phyloP scores from a whole-genome alignment of 2,888 invertebrate genomes.

The Leucophenga maculata region DNA sequence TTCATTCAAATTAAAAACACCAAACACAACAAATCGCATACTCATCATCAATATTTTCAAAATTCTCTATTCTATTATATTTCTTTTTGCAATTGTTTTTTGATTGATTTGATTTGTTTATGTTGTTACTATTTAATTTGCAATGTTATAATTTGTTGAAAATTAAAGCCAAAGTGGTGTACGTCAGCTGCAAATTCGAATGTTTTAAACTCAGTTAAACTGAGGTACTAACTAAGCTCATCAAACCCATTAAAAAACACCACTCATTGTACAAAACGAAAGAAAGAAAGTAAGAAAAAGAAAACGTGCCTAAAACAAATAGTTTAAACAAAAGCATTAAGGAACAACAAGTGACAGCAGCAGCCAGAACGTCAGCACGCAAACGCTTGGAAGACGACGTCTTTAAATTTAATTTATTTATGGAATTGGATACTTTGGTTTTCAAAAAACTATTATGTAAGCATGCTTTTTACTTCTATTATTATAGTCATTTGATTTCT shows the following conservation, averaged over 20 bases:
- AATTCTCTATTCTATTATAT: not conserved
- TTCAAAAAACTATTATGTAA: conserved; percentile 68
- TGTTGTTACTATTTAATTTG: too few relatives aligned
- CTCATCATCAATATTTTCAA: not conserved
- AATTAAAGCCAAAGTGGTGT: too few relatives aligned
- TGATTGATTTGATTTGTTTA: not conserved
- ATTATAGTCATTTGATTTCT: conserved; percentile 32
- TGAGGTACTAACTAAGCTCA: not conserved
- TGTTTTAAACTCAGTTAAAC: conserved; percentile 2
- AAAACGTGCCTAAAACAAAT: conserved; percentile 9
- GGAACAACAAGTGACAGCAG: not conserved
- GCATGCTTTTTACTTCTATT: conserved; percentile 66
- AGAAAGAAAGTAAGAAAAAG: too few relatives aligned
- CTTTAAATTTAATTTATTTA: conserved; percentile 58
- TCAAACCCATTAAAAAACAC: not conserved
- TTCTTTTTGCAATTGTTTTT: not conserved
- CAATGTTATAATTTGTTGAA: not conserved
- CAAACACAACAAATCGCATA: not conserved
- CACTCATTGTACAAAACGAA: conserved; percentile 3
- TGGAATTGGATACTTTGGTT: conserved; percentile 65
- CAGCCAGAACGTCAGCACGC: not conserved
- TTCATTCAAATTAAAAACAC: not conserved
- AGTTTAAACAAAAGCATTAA: conserved; percentile 27
- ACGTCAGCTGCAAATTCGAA: too few relatives aligned
- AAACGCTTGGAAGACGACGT: not conserved